Base-by-base conservation (phyloP, 2,797 vertebrate genomes). In the Babyrousa celebensis region DNA sequence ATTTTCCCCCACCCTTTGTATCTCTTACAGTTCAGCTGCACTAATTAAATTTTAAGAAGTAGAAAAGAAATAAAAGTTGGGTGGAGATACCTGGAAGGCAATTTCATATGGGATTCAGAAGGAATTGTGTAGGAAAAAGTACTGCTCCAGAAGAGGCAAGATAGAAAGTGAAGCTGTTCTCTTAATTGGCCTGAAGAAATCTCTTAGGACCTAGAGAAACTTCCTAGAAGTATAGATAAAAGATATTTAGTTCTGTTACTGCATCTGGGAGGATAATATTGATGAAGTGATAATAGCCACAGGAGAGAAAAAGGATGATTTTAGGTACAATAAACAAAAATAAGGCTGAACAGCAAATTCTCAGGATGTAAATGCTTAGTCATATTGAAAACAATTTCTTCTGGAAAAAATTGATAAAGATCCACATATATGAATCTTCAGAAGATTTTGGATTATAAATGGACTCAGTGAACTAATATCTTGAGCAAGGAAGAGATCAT, bases 241-340 rank as follows among this genome's bases (percentile, higher is more conserved):
- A 80, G 32, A 82, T 32, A 36, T 48, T 95, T 78, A 32, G 14
- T 71, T 95, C 54, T 89, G 23, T 87, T 87, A 72, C 15, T 89
- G 21, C 40, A 87, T 91, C 80, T 89, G 63, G 52, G 40, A 96
- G 67, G 40, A 89, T 67, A 48, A 48, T 68, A 83, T 72, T 85
- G 78, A 91, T 89, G 62, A 77, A 12, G 18, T 92, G 70, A 85
- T 68, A 70, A 89, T 75, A 87, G 75, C 56, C 54, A 80, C 2
- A 89, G 18, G 20, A 43, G 58, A 62, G 27, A 58, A 71, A 92
- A 62, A 9, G 43, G 21, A 89, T 52, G 7, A 79, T 90, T 90
- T 89, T 60, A 56, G 36, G 62, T 88, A 88, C 96, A 96, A 85
- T 82, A 91, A 93, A 68, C 54, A 93, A 95, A 97, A 92, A 95